A percentile compares a stretch with the other conserved stretches of the same genome.
phyloP scores from a whole-genome alignment of 2,888 invertebrate species.

The Mesoligia furuncula region DNA sequence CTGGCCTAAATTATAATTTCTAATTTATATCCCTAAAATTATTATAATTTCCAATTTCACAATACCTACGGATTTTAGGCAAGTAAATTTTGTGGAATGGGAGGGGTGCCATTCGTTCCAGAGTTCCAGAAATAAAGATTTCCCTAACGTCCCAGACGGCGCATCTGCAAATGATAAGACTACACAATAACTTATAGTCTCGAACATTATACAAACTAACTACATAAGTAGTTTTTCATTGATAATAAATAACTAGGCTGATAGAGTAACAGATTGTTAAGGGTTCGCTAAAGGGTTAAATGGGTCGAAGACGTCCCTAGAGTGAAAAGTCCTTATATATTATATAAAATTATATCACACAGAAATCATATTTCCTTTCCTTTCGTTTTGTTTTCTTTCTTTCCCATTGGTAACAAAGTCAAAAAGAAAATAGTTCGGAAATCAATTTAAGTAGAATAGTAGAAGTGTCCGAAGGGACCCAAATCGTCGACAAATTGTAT shows the following conservation, averaged over 20 bases:
- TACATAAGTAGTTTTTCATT: slow-evolving; percentile 29
- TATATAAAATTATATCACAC: not conserved
- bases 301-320: slow-evolving; percentile 11
- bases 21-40: slow-evolving; percentile 13
- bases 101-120: slow-evolving; percentile 20
- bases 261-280: slow-evolving; percentile 22
- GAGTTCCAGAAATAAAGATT: slow-evolving; percentile 21
- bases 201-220: slow-evolving; percentile 24
- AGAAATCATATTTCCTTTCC: slow-evolving; percentile 11
- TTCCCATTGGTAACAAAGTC: slow-evolving; percentile 15
- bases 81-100: slow-evolving; percentile 6
- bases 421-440: slow-evolving; percentile 29
- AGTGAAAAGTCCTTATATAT: slow-evolving; percentile 5
- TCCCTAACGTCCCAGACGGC: slow-evolving; percentile 3
- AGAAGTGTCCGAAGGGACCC: slow-evolving; percentile 6
- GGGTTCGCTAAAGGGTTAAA: slow-evolving; percentile 23
- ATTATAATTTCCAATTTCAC: slow-evolving; percentile 3
- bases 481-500: slow-evolving; percentile 42
- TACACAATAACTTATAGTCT: slow-evolving; percentile 11
- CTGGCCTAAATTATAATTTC: slow-evolving; percentile 27
- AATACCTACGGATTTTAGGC: not conserved
- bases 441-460: slow-evolving; percentile 21
- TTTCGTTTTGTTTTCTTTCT: slow-evolving; percentile 9
- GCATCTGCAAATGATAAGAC: slow-evolving; percentile 29
- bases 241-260: slow-evolving; percentile 19